phyloP scores from a whole-genome alignment of 1,140 invertebrate genomes.

The Meloidogyne exigua region DNA sequence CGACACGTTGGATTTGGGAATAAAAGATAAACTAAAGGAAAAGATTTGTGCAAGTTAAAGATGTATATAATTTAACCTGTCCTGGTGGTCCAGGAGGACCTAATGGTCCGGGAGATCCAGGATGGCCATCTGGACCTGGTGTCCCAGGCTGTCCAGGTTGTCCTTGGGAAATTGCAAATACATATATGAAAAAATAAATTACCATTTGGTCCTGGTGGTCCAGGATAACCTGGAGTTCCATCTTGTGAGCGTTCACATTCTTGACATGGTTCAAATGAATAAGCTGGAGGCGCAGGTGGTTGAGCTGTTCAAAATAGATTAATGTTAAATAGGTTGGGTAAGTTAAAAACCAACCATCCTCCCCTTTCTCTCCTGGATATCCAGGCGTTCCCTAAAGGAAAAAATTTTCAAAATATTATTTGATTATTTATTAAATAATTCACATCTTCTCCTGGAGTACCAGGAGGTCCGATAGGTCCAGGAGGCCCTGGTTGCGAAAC shows the following conservation, averaged over 20 bases:
- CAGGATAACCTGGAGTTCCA: slow-evolving; percentile 8
- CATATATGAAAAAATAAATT: background rate
- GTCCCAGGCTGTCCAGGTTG: slow-evolving; percentile 12
- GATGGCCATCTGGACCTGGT: slow-evolving; percentile 13
- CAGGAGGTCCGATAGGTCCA: slow-evolving; percentile 9
- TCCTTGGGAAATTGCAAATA: background rate
- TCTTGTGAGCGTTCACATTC: slow-evolving; percentile 12
- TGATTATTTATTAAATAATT: background rate
- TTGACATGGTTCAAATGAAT: slow-evolving; percentile 19
- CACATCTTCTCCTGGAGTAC: slow-evolving; percentile 20
- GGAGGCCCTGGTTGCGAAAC: slow-evolving; percentile 6
- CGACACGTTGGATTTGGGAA: too few species aligned
- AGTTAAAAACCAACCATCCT: background rate
- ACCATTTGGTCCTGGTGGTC: slow-evolving; percentile 17
- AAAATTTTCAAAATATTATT: background rate
- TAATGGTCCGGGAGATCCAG: background rate
- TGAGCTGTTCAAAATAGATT: background rate
- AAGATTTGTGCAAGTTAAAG: too few species aligned
- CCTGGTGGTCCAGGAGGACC: background rate
- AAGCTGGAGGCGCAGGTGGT: background rate
- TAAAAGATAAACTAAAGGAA: background rate
- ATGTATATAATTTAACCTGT: background rate
- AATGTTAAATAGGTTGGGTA: background rate
- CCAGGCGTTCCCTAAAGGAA: background rate
- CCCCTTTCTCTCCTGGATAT: background rate